These are phyloP conservation scores for Strix occidentalis DNA, from an alignment of 2,797 vertebrate genomes.

Conservation along the genomic window DNA sequence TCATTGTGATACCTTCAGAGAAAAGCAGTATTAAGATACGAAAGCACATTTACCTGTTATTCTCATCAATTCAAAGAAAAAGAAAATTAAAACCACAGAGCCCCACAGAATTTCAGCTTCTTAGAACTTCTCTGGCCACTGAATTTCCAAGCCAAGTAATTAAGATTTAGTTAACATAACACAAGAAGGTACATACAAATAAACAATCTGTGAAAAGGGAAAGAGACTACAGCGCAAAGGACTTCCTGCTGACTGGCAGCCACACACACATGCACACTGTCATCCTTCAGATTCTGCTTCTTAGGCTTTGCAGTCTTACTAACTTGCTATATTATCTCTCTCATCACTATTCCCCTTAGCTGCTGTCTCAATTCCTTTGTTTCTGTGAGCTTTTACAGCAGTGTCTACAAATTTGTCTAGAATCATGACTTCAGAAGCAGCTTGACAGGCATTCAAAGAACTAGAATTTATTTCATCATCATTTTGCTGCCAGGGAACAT, in stretches of 20 bases:
- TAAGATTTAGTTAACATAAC: neutral
- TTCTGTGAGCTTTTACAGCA: constrained; percentile 6
- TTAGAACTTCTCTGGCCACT: neutral
- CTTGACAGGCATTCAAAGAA: neutral
- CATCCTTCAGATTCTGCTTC: neutral
- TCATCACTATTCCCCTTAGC: neutral
- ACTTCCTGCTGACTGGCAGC: neutral
- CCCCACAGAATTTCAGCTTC: neutral
- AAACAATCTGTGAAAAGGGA: neutral
- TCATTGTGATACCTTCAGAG: neutral
- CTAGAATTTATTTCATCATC: constrained; percentile 16
- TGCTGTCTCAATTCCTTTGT: constrained; percentile 1
- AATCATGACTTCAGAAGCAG: neutral
- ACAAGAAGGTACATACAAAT: neutral
- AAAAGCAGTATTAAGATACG: neutral
- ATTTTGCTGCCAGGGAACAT: constrained; percentile 22
- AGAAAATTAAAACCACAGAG: neutral
- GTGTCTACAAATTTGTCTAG: neutral
- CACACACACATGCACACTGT: neutral
- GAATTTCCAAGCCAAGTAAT: neutral
- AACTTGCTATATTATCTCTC: neutral
- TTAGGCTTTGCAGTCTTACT: neutral
- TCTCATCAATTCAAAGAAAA: neutral
- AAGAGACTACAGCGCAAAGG: neutral
- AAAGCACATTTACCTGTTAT: neutral